Base-by-base conservation (phyloP, 2,113 vertebrate genomes). In the Rousettus leschenaultii region DNA sequence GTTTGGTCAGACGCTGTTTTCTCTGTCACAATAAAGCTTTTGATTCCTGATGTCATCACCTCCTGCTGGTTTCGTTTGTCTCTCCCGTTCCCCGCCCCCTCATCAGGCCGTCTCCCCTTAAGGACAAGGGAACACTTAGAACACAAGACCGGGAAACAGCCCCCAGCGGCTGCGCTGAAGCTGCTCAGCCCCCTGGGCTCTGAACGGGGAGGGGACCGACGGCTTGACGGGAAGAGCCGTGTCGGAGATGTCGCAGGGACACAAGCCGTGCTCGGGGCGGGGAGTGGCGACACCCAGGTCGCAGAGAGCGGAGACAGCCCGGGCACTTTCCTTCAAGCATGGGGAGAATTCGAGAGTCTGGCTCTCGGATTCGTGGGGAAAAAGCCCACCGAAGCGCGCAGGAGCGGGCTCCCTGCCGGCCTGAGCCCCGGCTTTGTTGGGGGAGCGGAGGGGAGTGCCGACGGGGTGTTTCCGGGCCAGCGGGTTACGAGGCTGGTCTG, bases 11-110 rank as follows among this genome's bases (percentile, higher is more conserved):
- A 71, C 84, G 35, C 26, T 75, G 3, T 77, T 63, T 85, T 71
- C n/a, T 45, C 51, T 77, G 30, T 33, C 70, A 86, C n/a, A 96
- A 96, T 97, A 97, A 97, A 98, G 55, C 6, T 38, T 78, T 77
- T 88, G 65, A 18, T 86, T 86, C 61, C n/a, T 35, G 88, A 74
- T 26, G 26, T 83, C 26, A 30, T 45, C 77, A 92, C 43, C 65
- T 91, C 66, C n/a, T 55, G 65, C 19, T 79, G 11, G 3, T 92
- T 88, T 70, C 70, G 51, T 74, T 92, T 9, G 1, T 13, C 59
- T 87, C 19, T n/a, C 61, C 33, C 8, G 7, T 28, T 10, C 38
- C 19, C 9, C 2, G 28, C 18, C 16, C 21, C 22, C 21, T 12
- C 22, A 45, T 65, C 43, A 40, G 82, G 30, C 7, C 45, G 28